These are phyloP conservation scores for Catharus bicknelli DNA, from an alignment of 2,113 vertebrate genomes.

Conservation along the genomic window DNA sequence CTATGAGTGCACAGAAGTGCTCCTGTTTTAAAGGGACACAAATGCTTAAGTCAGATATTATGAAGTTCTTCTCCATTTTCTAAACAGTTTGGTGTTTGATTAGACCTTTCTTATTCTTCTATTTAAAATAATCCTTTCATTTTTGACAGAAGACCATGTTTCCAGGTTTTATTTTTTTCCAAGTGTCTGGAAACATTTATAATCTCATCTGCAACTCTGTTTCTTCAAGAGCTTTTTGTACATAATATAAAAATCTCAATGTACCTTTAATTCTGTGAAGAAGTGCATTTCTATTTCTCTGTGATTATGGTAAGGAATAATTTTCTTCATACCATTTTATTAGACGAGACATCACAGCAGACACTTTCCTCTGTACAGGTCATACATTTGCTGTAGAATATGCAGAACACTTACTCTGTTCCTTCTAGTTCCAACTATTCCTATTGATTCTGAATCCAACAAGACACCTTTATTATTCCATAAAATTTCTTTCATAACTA, in stretches of 20 bases:
- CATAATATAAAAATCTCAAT: neutral
- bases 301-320: neutral
- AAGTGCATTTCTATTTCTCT: neutral
- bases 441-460: neutral
- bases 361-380: neutral
- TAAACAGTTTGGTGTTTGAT: neutral
- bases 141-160: neutral
- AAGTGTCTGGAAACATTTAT: neutral
- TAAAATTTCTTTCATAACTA: neutral
- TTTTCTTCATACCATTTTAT: neutral
- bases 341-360: neutral
- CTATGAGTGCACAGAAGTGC: fast-evolving
- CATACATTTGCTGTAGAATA: neutral
- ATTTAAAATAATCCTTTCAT: neutral
- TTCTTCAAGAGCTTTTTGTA: neutral
- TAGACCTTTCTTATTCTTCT: neutral
- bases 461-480: neutral
- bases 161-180: neutral
- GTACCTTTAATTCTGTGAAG: neutral
- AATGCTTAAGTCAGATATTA: neutral
- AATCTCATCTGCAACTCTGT: neutral
- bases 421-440: neutral
- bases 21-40: neutral
- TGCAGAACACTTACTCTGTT: neutral
- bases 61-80: neutral